Base-by-base conservation (phyloP, 1,140 invertebrate genomes). In the Vanessa tameamea region DNA sequence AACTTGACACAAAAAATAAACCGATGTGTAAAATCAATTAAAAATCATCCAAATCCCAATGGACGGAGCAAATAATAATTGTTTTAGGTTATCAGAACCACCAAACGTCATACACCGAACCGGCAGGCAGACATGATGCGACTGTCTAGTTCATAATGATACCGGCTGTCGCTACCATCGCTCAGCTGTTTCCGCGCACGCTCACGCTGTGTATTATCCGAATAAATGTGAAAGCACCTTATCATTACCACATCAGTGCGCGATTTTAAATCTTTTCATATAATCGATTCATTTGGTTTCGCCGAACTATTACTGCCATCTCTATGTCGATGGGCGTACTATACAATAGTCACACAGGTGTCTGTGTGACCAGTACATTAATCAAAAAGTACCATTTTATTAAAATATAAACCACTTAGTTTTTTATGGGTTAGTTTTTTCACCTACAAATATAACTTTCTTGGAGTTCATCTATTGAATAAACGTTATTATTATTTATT, bases 181-280 rank as follows among this genome's bases (percentile, higher is more conserved):
- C 86, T 91, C 92, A 92, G 91, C 89, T 92, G 88, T 91, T 92
- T 85, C 81, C 76, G 89, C 89, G 91, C 89, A 91, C 85, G 87
- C 87, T 82, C 88, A 80, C 76, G 61, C 63, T 80, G 37, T 47
- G 31, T 77, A 76, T 80, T 82, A 86, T 59, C 50, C 88, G 64
- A 74, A 80, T 75, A 79, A 86, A 82, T 87, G 64, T 64, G 76
- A 83, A 78, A 75, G 72, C 14, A 47, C 53, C 14, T 47, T 64
- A 63, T 37, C 50, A 31, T 26, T 23, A 63, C 23, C 13, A 23
- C 20, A 26, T 47, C 31, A 15, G 26, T 47, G 16, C 13, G 26
- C 15, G 53, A 57, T 57, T 55, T 9, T 16, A 47, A 8, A 57
- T 11, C 51, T 74, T 57, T 65, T 69, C 11, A 50, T 55, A 57